Conservation (phyloP, 2,797 vertebrate species). For the Astyanax mexicanus region DNA sequence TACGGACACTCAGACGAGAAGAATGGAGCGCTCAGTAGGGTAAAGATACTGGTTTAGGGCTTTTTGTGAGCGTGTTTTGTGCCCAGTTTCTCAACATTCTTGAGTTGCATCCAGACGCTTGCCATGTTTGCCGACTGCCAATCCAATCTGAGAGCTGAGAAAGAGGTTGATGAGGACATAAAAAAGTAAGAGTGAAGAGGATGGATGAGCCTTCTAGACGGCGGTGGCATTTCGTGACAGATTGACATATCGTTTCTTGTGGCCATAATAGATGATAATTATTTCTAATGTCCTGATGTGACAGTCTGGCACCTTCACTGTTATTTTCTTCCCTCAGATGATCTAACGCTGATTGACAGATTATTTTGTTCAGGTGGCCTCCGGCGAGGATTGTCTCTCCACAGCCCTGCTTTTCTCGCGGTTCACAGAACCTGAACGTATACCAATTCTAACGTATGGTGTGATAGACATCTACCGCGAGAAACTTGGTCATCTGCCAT, state of each 20-base stretch:
- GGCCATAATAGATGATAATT: conserved; percentile 69
- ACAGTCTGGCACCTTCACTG: conserved; percentile 48
- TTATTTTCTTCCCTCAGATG: conserved; percentile 55
- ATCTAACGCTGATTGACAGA: conserved; percentile 59
- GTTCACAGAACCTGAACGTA: neutral
- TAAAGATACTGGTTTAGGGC: conserved; percentile 62
- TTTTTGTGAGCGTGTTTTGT: conserved; percentile 11
- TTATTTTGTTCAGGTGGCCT: conserved; percentile 54
- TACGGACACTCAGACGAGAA: conserved; percentile 50
- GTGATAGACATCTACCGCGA: neutral
- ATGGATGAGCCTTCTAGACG: conserved; percentile 49
- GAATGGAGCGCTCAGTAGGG: conserved; percentile 53
- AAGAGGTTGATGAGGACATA: neutral
- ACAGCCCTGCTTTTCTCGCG: neutral
- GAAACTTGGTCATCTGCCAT: conserved; percentile 9
- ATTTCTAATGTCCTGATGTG: conserved; percentile 60
- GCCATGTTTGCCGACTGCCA: conserved; percentile 59
- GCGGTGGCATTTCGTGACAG: conserved; percentile 61
- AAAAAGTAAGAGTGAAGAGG: conserved; percentile 11
- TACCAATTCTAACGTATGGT: neutral
- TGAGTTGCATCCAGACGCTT: conserved; percentile 66
- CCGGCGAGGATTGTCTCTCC: conserved; percentile 14
- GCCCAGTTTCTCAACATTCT: conserved; percentile 67
- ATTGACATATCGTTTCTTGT: conserved; percentile 62
- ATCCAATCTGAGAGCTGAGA: conserved; percentile 46